Conservation (phyloP, 2,113 vertebrate genomes). For the Columba livia region DNA sequence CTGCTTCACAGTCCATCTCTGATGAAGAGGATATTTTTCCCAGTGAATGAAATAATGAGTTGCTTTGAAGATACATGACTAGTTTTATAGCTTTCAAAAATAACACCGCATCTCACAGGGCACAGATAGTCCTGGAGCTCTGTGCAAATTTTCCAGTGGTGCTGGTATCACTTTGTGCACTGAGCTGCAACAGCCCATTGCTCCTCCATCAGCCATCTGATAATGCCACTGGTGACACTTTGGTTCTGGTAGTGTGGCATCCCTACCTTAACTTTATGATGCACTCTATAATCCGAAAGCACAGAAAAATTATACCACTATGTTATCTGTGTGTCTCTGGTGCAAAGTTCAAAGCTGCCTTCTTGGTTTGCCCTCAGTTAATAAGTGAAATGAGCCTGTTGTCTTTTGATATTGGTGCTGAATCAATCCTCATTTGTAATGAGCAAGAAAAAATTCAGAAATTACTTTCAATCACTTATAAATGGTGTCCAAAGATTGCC, state of each 20-base stretch:
- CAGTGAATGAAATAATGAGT: background rate
- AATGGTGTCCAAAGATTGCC: background rate
- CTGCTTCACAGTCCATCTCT: background rate
- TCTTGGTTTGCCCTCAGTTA: background rate
- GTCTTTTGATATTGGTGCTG: background rate
- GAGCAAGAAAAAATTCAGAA: background rate
- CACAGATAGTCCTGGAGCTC: background rate
- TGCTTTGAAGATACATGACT: background rate
- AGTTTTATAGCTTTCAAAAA: conserved; percentile 13
- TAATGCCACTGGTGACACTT: background rate
- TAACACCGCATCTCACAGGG: background rate
- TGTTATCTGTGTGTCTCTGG: fast-evolving
- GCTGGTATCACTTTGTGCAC: background rate
- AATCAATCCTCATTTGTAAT: background rate
- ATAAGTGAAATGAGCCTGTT: background rate
- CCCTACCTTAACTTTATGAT: background rate
- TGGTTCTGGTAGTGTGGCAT: background rate
- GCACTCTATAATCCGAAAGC: background rate
- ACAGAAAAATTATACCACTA: background rate
- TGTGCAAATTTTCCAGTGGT: background rate
- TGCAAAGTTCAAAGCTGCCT: background rate
- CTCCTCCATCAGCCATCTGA: background rate
- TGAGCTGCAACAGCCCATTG: background rate
- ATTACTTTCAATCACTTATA: background rate
- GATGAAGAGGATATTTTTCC: background rate